phyloP scores from a whole-genome alignment of 2,797 vertebrate species.

The Lutjanus argentimaculatus region DNA sequence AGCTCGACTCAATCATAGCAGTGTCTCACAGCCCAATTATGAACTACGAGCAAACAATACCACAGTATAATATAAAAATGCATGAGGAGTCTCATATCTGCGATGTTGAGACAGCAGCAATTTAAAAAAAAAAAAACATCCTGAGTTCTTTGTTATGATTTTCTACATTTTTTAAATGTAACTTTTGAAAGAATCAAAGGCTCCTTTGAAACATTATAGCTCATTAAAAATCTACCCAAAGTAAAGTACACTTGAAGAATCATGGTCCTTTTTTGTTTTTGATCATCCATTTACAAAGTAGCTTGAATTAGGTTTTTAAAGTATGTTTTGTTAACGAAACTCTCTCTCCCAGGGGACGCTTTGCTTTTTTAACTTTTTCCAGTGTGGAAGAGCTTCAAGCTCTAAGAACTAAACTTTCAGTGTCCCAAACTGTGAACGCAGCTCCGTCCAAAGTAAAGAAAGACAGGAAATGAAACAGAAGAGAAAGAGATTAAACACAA shows the following conservation, averaged over 20 bases:
- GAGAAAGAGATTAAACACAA: not conserved
- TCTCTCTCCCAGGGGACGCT: not conserved
- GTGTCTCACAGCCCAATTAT: not conserved
- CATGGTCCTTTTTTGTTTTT: not conserved
- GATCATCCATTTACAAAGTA: slow-evolving; percentile 34
- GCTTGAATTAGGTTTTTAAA: slow-evolving; percentile 25
- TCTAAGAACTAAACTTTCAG: not conserved
- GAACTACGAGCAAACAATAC: not conserved
- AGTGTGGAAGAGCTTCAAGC: not conserved
- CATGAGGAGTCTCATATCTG: not conserved
- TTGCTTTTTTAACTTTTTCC: slow-evolving; percentile 11
- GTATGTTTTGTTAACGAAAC: slow-evolving; percentile 9
- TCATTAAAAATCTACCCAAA: slow-evolving; percentile 28
- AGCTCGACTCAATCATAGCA: not conserved
- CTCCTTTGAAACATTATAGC: slow-evolving; percentile 36
- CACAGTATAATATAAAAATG: not conserved
- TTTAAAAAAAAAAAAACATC: not conserved
- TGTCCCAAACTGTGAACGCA: not conserved
- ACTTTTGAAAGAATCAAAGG: slow-evolving; percentile 27
- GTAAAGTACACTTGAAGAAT: slow-evolving; percentile 19
- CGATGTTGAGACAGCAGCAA: not conserved
- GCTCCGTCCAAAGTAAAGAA: not conserved
- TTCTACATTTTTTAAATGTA: not conserved
- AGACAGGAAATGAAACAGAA: not conserved
- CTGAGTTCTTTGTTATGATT: not conserved